phyloP scores from a whole-genome alignment of 1,140 invertebrate genomes.

The Drosophila parvula region DNA sequence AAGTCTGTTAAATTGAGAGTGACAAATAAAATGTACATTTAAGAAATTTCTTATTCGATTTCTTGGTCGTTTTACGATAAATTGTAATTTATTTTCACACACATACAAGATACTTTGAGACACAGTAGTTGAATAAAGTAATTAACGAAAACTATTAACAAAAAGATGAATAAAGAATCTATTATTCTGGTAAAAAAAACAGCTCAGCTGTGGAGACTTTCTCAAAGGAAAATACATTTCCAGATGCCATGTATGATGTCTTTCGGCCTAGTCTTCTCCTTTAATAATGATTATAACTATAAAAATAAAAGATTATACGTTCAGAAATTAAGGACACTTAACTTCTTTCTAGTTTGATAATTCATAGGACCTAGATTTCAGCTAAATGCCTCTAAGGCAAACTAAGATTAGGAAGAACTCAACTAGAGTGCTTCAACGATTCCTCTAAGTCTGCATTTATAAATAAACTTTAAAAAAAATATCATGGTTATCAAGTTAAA shows the following conservation, averaged over 20 bases:
- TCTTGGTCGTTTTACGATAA: conserved; percentile 43
- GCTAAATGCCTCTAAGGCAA: conserved; percentile 19
- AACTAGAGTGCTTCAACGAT: conserved; percentile 20
- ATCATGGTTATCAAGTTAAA: conserved; percentile 1
- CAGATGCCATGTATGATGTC: neutral
- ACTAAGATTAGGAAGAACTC: conserved; percentile 2
- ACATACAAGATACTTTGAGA: conserved; percentile 85
- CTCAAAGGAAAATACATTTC: conserved; percentile 12
- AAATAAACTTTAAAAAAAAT: conserved; percentile 11
- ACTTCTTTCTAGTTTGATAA: conserved; percentile 2
- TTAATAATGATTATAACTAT: neutral
- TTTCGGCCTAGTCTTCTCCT: neutral
- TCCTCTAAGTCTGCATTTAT: conserved; percentile 6
- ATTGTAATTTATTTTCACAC: conserved; percentile 81
- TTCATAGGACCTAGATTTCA: conserved; percentile 2
- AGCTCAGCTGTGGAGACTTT: conserved; percentile 8
- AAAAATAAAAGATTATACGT: neutral
- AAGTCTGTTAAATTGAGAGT: conserved; percentile 41
- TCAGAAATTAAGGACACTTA: conserved; percentile 3
- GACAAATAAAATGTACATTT: conserved; percentile 51
- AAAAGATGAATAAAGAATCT: conserved; percentile 20
- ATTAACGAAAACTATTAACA: conserved; percentile 40
- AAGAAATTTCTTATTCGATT: conserved; percentile 42
- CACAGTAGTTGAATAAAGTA: conserved; percentile 62
- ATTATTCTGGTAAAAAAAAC: conserved; percentile 12